These are phyloP conservation scores for Cheilosia scutellata DNA, from an alignment of 2,888 invertebrate species.

Conservation along the genomic window DNA sequence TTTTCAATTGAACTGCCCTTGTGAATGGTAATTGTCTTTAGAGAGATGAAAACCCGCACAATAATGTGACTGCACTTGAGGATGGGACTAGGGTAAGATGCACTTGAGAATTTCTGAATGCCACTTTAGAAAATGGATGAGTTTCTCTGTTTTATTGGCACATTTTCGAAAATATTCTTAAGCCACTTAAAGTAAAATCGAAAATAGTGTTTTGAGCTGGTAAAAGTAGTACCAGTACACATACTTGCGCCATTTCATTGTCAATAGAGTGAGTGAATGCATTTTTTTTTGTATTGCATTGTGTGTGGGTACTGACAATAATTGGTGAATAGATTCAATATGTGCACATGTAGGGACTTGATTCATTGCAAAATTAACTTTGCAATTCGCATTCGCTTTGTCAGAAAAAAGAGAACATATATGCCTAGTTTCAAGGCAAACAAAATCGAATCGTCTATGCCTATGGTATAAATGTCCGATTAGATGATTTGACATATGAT, in stretches of 20 bases:
- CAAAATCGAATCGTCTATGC: too few species aligned
- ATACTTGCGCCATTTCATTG: conserved; percentile 8
- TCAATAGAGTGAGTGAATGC: neutral
- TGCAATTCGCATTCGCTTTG: too few species aligned
- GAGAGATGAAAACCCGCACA: conserved; percentile 43
- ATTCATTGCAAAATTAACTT: too few species aligned
- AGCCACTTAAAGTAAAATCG: conserved; percentile 26
- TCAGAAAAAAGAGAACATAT: too few species aligned
- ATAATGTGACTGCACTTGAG: conserved; percentile 48
- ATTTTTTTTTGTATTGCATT: neutral
- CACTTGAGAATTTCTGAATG: conserved; percentile 36
- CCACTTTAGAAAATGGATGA: conserved; percentile 52
- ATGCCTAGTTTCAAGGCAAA: too few species aligned
- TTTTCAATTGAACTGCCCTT: conserved; percentile 67
- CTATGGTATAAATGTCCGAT: too few species aligned
- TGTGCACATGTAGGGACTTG: too few species aligned
- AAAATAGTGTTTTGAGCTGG: conserved; percentile 5
- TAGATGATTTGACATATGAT: too few species aligned
- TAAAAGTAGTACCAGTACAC: neutral
- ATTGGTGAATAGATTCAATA: too few species aligned
- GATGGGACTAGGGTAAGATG: conserved; percentile 28
- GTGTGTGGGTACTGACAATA: too few species aligned
- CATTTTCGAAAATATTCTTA: conserved; percentile 27
- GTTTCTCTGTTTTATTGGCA: conserved; percentile 52
- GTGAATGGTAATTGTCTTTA: conserved; percentile 38